These are phyloP conservation scores for Microtus pennsylvanicus DNA, from an alignment of 2,113 vertebrate genomes.

Conservation along the genomic window DNA sequence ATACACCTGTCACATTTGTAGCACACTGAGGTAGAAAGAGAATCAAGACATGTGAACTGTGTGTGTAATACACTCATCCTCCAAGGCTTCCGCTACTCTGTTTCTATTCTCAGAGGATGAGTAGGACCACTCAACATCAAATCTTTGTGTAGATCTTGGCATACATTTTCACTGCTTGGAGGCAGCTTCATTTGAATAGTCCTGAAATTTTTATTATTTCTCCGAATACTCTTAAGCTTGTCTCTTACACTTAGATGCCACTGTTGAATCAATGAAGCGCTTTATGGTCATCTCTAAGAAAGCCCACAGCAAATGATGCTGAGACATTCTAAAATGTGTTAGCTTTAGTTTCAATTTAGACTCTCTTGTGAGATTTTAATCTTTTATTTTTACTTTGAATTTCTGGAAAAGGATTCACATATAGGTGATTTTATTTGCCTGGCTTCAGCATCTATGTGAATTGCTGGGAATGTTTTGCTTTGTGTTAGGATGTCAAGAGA, in stretches of 20 bases:
- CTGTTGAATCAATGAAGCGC: not conserved
- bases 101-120: not conserved
- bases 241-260: not conserved
- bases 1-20: conserved; percentile 78
- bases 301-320: not conserved
- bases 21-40: conserved; percentile 55
- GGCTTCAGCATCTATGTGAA: too few species aligned
- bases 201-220: not conserved
- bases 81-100: not conserved
- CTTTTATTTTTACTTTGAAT: not conserved
- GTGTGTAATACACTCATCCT: not conserved
- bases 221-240: not conserved
- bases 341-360: not conserved
- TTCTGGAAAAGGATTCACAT: not conserved
- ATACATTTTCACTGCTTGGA: not conserved
- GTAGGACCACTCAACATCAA: not conserved
- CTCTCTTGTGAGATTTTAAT: not conserved
- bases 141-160: not conserved
- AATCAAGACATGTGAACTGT: conserved; percentile 47
- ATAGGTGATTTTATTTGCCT: not conserved
- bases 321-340: not conserved
- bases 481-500: not conserved
- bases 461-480: not conserved
- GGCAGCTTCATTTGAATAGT: not conserved
- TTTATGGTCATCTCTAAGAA: not conserved